Evolutionary conservation across 1,140 invertebrate genomes (phyloP).

Genomic region (Diachasma alloeum): DNA sequence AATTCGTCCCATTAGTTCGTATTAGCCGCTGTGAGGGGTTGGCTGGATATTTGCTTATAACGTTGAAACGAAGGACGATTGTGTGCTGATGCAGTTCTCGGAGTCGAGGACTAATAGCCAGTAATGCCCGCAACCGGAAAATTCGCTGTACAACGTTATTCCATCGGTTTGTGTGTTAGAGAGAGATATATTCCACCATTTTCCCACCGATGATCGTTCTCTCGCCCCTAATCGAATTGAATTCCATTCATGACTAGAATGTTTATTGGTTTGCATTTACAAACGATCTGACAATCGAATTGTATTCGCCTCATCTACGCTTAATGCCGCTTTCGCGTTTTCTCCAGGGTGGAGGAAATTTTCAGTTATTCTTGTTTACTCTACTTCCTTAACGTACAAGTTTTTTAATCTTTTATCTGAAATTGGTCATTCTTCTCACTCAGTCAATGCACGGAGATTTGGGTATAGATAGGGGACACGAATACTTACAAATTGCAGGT

Average conservation of each 20-base stretch:
- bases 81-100: conserved; percentile 26
- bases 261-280: conserved; percentile 21
- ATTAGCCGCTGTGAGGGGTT: not conserved
- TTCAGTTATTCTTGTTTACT: not conserved
- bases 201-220: conserved; percentile 19
- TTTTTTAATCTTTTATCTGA: not conserved
- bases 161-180: not conserved
- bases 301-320: not conserved
- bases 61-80: conserved; percentile 1
- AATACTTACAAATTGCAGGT: conserved; percentile 9
- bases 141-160: conserved; percentile 21
- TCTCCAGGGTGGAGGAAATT: not conserved
- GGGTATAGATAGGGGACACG: conserved; percentile 10
- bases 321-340: conserved; percentile 8
- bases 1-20: conserved; percentile 24
- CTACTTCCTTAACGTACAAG: not conserved
- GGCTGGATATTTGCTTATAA: not conserved
- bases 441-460: conserved; percentile 8
- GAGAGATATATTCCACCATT: not conserved
- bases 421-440: not conserved
- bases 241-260: conserved; percentile 25
- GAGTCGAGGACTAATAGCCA: conserved; percentile 23
- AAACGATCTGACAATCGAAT: not conserved
- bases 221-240: conserved; percentile 26
- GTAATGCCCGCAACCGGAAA: conserved; percentile 19